These are phyloP conservation scores for Sebastes miniatus DNA, from an alignment of 2,797 vertebrate genomes.

Conservation along the genomic window DNA sequence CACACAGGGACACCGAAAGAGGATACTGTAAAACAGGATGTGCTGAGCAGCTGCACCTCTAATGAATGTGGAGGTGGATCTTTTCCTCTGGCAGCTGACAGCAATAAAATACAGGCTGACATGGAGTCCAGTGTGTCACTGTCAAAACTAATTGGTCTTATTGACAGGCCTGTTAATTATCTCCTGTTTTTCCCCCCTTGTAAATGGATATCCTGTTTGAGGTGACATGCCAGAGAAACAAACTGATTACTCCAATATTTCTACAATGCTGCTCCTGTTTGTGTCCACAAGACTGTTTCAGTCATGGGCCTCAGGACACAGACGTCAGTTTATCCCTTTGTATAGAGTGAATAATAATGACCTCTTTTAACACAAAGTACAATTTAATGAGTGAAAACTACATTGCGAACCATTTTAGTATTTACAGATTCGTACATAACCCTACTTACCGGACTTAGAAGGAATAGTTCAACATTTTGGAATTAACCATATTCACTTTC, in stretches of 20 bases:
- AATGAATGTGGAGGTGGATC: constrained; percentile 27
- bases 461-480: background rate
- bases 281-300: background rate
- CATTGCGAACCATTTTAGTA: background rate
- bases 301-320: background rate
- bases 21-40: background rate
- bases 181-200: constrained; percentile 4
- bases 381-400: background rate
- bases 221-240: constrained; percentile 28
- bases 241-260: constrained; percentile 22
- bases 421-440: background rate
- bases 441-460: background rate
- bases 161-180: constrained; percentile 54
- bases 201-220: constrained; percentile 15
- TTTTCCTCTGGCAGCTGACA: constrained; percentile 34
- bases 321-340: background rate
- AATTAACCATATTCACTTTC: background rate
- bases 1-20: background rate
- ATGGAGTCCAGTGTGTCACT: constrained; percentile 17
- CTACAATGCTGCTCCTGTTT: background rate
- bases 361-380: background rate
- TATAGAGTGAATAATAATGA: background rate
- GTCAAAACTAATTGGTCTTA: constrained; percentile 60
- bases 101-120: background rate
- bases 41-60: constrained; percentile 6